phyloP scores from a whole-genome alignment of 2,113 vertebrate genomes.

The Sus scrofa region T2T-Sscrofa CM000817.6:22137501-22138000 shows the following conservation, averaged over 20 bases:
- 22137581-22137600: not conserved
- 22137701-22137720: not conserved
- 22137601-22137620: not conserved
- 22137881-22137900: not conserved
- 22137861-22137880: not conserved
- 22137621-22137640: not conserved
- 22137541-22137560: not conserved
- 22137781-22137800: not conserved
- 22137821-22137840: not conserved
- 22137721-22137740: not conserved
- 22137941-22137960: not conserved
- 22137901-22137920: not conserved
- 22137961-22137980: not conserved
- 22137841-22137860: not conserved
- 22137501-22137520: not conserved
- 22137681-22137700: not conserved
- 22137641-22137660: not conserved
- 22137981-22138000: not conserved
- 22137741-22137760: not conserved
- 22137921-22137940: not conserved
- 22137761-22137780: not conserved
- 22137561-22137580: not conserved
- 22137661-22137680: not conserved
- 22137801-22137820: not conserved
- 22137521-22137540: not conserved